Evolutionary conservation across 2,888 invertebrate species (phyloP), one percentile per base, ranked within the genome.

Genomic region (Sarcophaga rosellei): DNA sequence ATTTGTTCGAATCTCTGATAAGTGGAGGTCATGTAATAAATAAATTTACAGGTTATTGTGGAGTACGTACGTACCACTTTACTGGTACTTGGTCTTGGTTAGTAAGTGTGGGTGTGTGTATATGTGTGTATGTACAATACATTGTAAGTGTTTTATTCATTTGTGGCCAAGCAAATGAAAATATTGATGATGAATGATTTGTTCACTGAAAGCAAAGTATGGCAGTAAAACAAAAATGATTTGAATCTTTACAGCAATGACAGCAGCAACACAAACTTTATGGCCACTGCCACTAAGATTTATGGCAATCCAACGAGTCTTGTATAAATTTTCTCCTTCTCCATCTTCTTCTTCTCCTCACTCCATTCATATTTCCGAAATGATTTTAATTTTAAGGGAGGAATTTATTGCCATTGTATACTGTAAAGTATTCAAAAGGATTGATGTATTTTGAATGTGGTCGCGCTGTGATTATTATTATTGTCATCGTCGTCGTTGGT

Each of bases 111-210:
- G 44, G 23, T 57, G 21, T 11, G 12, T 11, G 8, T 35, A 8
- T 44, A 47, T 11, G 8, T 35, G 35, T 44, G 11, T 66, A 20
- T 11, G 66, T 61, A 21, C 5, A 35, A 35, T 35, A 35, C 10
- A 23, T 45, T 59, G 59, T 25, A 82, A 66, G 53, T 75, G 61
- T 59, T 23, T 70, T 85, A 82, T 75, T 74, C 63, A 61, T 80
- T 76, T 82, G 85, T 73, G 76, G 66, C 68, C 68, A 80, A 35
- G 47, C 70, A 73, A 78, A 61, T 65, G 66, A 85, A 85, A 72
- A 85, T 82, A 79, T 82, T 82, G 79, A 79, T 81, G 81, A 83
- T 82, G 82, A 82, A 85, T 83, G 68, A 76, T 80, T 80, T 83
- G 44, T 20, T 63, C 68, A 59, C 57, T 78, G 63, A 78, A 63